phyloP scores from a whole-genome alignment of 2,797 vertebrate species.

The Anolis apletophallus region DNA sequence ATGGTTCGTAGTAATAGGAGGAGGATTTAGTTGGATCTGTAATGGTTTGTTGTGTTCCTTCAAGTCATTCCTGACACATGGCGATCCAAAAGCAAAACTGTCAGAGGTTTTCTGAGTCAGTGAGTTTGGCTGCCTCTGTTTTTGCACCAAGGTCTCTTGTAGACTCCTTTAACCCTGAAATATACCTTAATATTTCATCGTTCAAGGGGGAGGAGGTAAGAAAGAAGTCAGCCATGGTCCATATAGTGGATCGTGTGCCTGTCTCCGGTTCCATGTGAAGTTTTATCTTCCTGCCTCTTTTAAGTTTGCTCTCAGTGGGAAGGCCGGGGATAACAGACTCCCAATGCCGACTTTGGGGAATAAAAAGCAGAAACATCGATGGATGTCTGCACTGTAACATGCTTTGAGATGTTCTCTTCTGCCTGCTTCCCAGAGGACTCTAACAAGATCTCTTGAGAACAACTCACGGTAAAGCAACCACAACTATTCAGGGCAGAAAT shows the following conservation, averaged over 20 bases:
- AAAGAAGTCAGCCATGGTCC: background rate
- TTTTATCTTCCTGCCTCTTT: background rate
- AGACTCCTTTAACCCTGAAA: background rate
- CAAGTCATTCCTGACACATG: no score
- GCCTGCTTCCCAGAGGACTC: background rate
- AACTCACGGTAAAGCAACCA: background rate
- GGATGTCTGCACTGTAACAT: background rate
- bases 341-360: conserved; percentile 1
- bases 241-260: background rate
- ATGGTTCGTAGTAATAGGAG: no score
- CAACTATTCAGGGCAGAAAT: background rate
- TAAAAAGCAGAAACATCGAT: background rate
- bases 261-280: background rate
- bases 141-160: background rate
- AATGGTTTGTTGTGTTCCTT: no score
- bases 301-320: conserved; percentile 2
- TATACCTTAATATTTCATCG: background rate
- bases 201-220: no score
- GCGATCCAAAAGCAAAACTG: no score
- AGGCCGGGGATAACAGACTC: background rate
- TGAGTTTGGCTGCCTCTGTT: no score
- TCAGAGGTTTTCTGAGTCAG: no score
- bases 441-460: background rate
- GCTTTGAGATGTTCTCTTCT: background rate
- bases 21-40: no score